Evolutionary conservation across 2,888 invertebrate genomes (phyloP).

Genomic region (Eupithecia abbreviata): DNA sequence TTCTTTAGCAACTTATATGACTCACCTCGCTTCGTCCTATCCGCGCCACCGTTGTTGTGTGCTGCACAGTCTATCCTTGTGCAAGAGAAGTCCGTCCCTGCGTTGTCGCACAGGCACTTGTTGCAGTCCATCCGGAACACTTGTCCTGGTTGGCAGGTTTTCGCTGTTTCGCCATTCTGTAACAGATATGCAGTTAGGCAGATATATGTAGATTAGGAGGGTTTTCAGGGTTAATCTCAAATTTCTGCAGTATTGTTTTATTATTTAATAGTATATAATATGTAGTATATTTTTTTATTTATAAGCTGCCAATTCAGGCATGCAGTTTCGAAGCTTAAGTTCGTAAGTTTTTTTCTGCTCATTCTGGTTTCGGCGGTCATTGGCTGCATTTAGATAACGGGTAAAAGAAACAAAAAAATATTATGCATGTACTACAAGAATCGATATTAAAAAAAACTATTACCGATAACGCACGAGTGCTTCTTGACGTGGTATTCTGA

Average conservation of each 20-base stretch:
- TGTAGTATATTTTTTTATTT: no score
- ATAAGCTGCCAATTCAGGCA: no score
- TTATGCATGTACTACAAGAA: not conserved
- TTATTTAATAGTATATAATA: no score
- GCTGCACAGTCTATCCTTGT: conserved; percentile 76
- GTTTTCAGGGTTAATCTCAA: no score
- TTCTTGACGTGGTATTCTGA: conserved; percentile 61
- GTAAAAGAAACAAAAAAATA: no score
- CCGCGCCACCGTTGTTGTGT: conserved; percentile 55
- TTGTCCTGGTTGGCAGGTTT: conserved; percentile 71
- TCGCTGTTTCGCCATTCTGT: conserved; percentile 50
- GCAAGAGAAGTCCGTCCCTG: conserved; percentile 75
- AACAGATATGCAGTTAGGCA: conserved; percentile 53
- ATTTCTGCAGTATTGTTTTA: no score
- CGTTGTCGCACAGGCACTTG: conserved; percentile 75
- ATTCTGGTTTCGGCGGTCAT: no score
- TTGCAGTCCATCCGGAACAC: conserved; percentile 81
- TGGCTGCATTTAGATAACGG: no score
- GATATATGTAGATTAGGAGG: no score
- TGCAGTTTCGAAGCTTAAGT: no score
- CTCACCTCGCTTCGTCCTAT: conserved; percentile 63
- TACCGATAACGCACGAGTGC: conserved; percentile 61
- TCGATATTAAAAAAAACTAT: conserved; percentile 32
- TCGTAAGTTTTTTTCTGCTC: no score
- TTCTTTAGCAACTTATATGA: no score